Evolutionary conservation across 2,113 vertebrate species (phyloP), one percentile per base, ranked within the genome.

Genomic region (Fulmarus glacialis): DNA sequence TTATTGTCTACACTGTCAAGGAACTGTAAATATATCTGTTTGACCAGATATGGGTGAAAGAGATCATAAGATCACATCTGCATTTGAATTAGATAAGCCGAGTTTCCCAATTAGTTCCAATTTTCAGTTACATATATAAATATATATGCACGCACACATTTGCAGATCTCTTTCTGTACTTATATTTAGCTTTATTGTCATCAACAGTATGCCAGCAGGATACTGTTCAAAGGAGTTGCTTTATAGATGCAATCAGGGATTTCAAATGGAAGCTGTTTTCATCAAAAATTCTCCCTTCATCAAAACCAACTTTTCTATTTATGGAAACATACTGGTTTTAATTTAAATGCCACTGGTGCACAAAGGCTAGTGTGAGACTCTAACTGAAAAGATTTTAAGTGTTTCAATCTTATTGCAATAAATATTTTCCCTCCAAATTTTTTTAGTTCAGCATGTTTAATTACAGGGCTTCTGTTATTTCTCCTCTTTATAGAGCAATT

Each of bases 271-370:
- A 79, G 48, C 73, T 79, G n/a, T 72, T 93, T 93, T 72, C 70
- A 94, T 84, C 52, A 95, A 59, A 97, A 87, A 74, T 87, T 84
- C 77, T 87, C 55, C 81, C 81, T 87, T 91, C 89, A 75, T 82
- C 90, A 94, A 95, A 97, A 75, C 70, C 73, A 84, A 95, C 77
- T 79, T 75, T 74, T 93, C 87, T 95, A 89, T 96, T 94, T 97
- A 47, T n/a, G 87, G 89, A 95, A 96, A 84, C 0, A 0, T 52
- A 85, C 60, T 93, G 93, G 68, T 87, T 96, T 97, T 84, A 94
- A 96, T 96, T 97, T 96, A 97, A 96, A 94, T 85, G 64, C 84
- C 87, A 78, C 36, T 66, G 55, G 32, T 90, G 67, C 53, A 92
- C 67, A 93, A 94, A 96, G 59, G 45, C 58, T 90, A 88, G 75